Evolutionary conservation across 2,888 invertebrate genomes (phyloP).

Genomic region (Megamerina dolium): DNA sequence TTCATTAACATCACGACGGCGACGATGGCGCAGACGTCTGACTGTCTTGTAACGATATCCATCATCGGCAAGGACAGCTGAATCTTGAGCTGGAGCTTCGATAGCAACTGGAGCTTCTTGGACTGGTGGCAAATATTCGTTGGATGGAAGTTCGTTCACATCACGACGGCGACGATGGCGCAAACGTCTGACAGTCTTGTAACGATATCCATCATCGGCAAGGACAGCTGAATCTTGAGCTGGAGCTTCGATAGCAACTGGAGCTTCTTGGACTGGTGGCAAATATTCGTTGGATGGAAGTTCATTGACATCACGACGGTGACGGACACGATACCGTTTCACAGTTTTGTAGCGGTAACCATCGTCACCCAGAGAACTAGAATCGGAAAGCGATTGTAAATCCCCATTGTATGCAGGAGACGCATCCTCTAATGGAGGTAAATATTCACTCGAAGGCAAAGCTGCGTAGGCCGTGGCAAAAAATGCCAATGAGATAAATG

Average conservation of each 20-base stretch:
- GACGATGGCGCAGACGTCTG: conserved; percentile 27
- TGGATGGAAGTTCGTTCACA: conserved; percentile 30
- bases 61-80: conserved; percentile 17
- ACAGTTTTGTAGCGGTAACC: conserved; percentile 26
- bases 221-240: conserved; percentile 8
- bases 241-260: conserved; percentile 6
- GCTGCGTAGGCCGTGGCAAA: conserved; percentile 18
- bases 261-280: conserved; percentile 19
- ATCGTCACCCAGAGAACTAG: conserved; percentile 20
- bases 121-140: conserved; percentile 28
- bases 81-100: conserved; percentile 6
- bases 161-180: conserved; percentile 22
- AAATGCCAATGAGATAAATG: conserved; percentile 16
- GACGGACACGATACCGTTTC: conserved; percentile 21
- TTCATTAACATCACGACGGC: conserved; percentile 27
- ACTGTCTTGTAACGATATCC: conserved; percentile 28
- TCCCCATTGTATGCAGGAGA: conserved; percentile 11
- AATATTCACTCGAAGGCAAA: conserved; percentile 18
- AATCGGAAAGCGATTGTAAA: conserved; percentile 5
- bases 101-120: neutral
- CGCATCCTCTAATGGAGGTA: conserved; percentile 20
- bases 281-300: conserved; percentile 23
- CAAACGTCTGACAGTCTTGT: conserved; percentile 13
- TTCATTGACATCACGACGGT: conserved; percentile 26
- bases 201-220: conserved; percentile 15